phyloP scores from a whole-genome alignment of 2,113 vertebrate genomes.

The Elachura formosa region DNA sequence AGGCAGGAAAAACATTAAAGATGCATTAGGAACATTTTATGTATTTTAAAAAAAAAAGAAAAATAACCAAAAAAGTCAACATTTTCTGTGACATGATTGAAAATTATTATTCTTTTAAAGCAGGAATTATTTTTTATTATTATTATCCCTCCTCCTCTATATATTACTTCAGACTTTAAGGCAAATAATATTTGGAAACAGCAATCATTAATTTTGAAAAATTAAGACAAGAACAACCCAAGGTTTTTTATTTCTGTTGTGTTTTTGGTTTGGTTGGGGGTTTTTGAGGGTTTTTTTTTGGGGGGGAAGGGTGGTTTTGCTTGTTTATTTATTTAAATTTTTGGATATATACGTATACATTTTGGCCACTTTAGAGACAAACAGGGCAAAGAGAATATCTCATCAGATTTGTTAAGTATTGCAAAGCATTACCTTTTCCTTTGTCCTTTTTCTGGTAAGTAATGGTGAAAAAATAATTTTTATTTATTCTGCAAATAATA shows the following conservation, averaged over 20 bases:
- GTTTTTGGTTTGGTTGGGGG: background rate
- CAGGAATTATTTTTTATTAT: background rate
- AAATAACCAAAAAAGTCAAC: too few species aligned
- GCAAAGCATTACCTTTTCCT: background rate
- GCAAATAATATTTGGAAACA: background rate
- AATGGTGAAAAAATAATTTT: background rate
- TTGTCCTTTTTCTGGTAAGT: background rate
- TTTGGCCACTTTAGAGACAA: background rate
- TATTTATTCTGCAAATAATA: background rate
- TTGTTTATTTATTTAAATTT: background rate
- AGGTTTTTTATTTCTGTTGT: background rate
- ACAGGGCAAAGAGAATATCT: background rate
- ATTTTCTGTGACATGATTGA: background rate
- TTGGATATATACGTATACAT: background rate
- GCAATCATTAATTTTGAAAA: background rate
- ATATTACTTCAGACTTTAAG: background rate
- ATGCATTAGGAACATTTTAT: background rate
- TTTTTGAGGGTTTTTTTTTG: background rate
- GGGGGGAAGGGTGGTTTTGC: accelerated
- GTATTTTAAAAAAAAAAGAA: background rate
- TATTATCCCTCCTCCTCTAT: background rate
- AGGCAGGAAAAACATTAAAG: background rate
- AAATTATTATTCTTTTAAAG: background rate
- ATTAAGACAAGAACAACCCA: background rate
- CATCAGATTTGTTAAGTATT: background rate